Evolutionary conservation across 2,888 invertebrate genomes (phyloP).

Genomic region (Stenotaenia linearis): DNA sequence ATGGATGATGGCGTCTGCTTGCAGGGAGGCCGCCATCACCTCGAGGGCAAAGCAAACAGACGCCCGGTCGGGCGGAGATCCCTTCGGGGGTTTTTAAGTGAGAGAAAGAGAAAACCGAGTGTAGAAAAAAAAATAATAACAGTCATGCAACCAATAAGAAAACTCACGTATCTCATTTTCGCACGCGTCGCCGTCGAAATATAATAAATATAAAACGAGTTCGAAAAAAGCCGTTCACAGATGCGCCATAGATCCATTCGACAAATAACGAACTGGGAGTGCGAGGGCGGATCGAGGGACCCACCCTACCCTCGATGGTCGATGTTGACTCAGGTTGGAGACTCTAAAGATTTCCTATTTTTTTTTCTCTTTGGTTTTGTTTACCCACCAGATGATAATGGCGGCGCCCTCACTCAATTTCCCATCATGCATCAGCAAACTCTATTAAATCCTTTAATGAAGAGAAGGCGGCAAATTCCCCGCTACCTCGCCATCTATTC

Average conservation of each 20-base stretch:
- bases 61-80: slow-evolving; percentile 26
- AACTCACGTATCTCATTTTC: not conserved
- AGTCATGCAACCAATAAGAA: not conserved
- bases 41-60: slow-evolving; percentile 26
- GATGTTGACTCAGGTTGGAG: slow-evolving; percentile 15
- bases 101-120: not conserved
- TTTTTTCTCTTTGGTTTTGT: not conserved
- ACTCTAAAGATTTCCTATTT: slow-evolving; percentile 9
- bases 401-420: slow-evolving; percentile 20
- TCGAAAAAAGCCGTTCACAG: not conserved
- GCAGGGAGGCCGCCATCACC: slow-evolving; percentile 23
- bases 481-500: not conserved
- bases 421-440: slow-evolving; percentile 17
- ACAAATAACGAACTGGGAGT: not conserved
- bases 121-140: not conserved
- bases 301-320: not conserved
- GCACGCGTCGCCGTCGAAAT: not conserved
- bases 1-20: slow-evolving; percentile 21
- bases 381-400: slow-evolving; percentile 17
- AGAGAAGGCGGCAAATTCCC: slow-evolving; percentile 1
- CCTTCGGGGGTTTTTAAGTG: not conserved
- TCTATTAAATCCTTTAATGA: slow-evolving; percentile 26
- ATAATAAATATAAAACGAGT: not conserved
- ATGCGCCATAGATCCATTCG: not conserved
- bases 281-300: slow-evolving; percentile 13